Evolutionary conservation across 2,797 vertebrate genomes (phyloP), one percentile per base, ranked within the genome.

Genomic region (Falco concolor): DNA sequence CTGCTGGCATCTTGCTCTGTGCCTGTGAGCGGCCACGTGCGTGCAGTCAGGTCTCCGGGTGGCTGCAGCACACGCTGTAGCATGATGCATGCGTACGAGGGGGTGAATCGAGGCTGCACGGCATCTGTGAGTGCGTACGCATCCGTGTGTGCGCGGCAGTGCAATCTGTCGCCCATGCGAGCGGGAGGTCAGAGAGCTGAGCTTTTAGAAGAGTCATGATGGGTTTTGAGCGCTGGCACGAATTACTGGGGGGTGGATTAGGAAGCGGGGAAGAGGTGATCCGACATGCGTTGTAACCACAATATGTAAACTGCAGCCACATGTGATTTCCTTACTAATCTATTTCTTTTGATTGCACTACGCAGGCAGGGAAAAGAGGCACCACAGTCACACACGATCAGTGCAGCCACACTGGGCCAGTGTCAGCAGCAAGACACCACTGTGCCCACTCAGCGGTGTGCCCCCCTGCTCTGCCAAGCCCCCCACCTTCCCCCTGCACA

Each of bases 171-270:
- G 68, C 42, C 72, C 34, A 8, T 8, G n/a, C 67, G 36, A 54
- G 67, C 42, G 5, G 40, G 70, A 61, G 19, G 34, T 11, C 32
- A 27, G 72, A 59, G 30, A 73, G 21, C 34, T 21, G 68, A 67
- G 57, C 42, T 70, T 36, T 36, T 27, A 74, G 50, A 32, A 16
- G 24, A 59, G 42, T 10, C 15, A 4, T 15, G 34, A 15, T 24
- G n/a, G 61, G 30, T 1, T 70, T 16, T 17, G 56, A n/a, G 53
- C 1, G 0, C n/a, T 40, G 49, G n/a, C 38, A 40, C 3, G 7
- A 60, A 25, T 20, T 54, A 5, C 54, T 27, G 22, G 69, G 20
- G 67, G 54, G 21, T 44, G 63, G 50, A 42, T 78, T n/a, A 34
- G 30, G 22, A 30, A 42, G 34, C 18, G n/a, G 44, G 24, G 63